A percentile compares a stretch with the other conserved stretches of the same genome.
Evolutionary conservation across 2,888 invertebrate species (phyloP).

Genomic region (Melanchra persicariae): DNA sequence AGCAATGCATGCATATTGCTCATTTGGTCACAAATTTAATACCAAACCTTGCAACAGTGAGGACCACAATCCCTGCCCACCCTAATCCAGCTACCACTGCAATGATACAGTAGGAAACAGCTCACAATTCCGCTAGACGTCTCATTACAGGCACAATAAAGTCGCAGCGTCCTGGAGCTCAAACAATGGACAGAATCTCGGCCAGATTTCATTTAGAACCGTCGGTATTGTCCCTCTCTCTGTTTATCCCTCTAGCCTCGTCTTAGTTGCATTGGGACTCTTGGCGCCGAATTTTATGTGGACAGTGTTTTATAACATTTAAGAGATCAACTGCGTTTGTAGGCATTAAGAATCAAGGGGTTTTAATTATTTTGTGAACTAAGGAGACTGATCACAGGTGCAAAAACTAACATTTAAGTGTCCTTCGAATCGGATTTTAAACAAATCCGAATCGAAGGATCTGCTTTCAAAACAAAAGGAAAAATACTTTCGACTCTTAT

Average conservation of each 20-base stretch:
- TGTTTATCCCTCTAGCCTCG: constrained; percentile 55
- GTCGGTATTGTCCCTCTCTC: constrained; percentile 55
- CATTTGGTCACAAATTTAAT: background rate
- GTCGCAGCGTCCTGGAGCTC: constrained; percentile 68
- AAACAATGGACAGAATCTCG: constrained; percentile 71
- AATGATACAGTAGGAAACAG: constrained; percentile 54
- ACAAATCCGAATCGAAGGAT: background rate
- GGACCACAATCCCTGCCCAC: constrained; percentile 8
- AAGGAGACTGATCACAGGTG: background rate
- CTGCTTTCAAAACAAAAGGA: background rate
- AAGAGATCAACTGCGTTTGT: background rate
- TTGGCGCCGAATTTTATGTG: constrained; percentile 36
- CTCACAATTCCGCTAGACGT: constrained; percentile 60
- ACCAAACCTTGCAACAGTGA: background rate
- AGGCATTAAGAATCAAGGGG: background rate
- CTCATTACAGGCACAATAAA: constrained; percentile 77
- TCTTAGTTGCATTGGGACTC: constrained; percentile 61
- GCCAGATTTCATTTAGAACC: constrained; percentile 70
- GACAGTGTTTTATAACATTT: constrained; percentile 1
- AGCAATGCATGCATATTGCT: background rate
- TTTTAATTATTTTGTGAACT: background rate
- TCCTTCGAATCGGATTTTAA: background rate
- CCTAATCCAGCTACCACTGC: constrained; percentile 43
- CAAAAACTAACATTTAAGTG: background rate
- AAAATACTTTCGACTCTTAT: too few relatives aligned